These are phyloP conservation scores for Rotaria socialis DNA, from an alignment of 2,888 invertebrate species.

Conservation along the genomic window DNA sequence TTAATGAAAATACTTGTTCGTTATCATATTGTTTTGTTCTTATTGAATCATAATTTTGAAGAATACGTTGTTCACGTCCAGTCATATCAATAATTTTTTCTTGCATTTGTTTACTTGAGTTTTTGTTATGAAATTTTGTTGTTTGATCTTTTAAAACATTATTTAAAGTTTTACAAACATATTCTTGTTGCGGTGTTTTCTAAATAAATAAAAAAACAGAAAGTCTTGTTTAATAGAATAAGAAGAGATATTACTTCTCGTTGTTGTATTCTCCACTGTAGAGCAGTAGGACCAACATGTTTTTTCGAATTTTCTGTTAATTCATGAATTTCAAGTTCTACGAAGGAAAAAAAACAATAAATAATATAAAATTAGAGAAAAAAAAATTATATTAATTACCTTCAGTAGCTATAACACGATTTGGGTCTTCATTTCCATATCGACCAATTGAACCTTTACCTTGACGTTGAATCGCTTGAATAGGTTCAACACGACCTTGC, in stretches of 20 bases:
- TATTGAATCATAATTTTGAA: slow-evolving; percentile 52
- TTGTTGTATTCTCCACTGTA: slow-evolving; percentile 45
- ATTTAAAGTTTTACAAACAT: slow-evolving; percentile 61
- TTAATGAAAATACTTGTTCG: slow-evolving; percentile 65
- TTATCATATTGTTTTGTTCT: slow-evolving; percentile 38
- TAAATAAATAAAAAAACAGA: neutral
- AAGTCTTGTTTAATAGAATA: too few species aligned
- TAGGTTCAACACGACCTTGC: slow-evolving; percentile 90
- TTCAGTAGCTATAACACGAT: neutral
- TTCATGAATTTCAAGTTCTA: slow-evolving; percentile 56
- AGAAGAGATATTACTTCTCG: slow-evolving; percentile 65
- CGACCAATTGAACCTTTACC: slow-evolving; percentile 82
- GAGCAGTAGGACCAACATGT: slow-evolving; percentile 50
- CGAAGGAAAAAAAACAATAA: slow-evolving; percentile 47
- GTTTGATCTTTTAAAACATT: slow-evolving; percentile 58
- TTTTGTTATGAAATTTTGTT: slow-evolving; percentile 47
- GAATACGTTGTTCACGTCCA: slow-evolving; percentile 82
- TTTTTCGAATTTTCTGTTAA: slow-evolving; percentile 58
- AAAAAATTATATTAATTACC: neutral
- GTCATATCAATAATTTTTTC: slow-evolving; percentile 99
- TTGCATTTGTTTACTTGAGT: slow-evolving; percentile 62
- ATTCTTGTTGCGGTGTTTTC: slow-evolving; percentile 51
- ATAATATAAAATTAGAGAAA: neutral
- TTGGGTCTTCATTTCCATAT: slow-evolving; percentile 52
- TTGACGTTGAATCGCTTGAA: slow-evolving; percentile 83